Evolutionary conservation across 2,797 vertebrate genomes (phyloP).

Genomic region (Acipenser transmontanus): DNA sequence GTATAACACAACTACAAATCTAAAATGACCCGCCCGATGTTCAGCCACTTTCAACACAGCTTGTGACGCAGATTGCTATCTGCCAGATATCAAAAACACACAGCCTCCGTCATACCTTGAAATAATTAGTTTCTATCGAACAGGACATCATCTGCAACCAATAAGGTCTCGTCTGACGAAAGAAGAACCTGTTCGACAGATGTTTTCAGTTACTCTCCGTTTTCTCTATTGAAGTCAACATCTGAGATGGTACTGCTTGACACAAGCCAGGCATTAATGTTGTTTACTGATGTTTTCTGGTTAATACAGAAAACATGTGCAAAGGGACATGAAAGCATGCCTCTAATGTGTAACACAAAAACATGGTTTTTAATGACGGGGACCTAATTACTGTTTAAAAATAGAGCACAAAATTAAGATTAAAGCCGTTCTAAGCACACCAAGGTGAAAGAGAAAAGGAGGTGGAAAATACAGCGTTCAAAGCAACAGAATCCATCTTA

Average conservation of each 20-base stretch:
- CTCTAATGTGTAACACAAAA: constrained; percentile 35
- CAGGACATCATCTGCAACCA: constrained; percentile 69
- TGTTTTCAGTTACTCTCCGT: constrained; percentile 55
- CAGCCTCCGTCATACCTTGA: constrained; percentile 54
- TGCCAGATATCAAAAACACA: constrained; percentile 45
- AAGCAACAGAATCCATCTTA: constrained; percentile 35
- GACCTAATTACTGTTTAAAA: constrained; percentile 18
- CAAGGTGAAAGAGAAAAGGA: constrained; percentile 32
- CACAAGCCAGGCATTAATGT: constrained; percentile 54
- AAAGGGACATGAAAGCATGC: constrained; percentile 43
- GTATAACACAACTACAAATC: no score
- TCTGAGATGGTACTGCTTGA: constrained; percentile 63
- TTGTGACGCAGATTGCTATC: constrained; percentile 14
- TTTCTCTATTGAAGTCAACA: constrained; percentile 52
- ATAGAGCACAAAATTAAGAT: no score
- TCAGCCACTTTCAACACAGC: constrained; percentile 32
- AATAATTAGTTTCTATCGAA: constrained; percentile 60
- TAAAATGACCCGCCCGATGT: neutral
- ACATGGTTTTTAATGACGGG: constrained; percentile 40
- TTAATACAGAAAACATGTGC: constrained; percentile 54
- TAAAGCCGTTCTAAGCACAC: no score
- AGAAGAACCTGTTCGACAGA: constrained; percentile 67
- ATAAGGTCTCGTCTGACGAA: constrained; percentile 58
- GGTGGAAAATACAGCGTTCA: constrained; percentile 41
- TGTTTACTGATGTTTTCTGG: constrained; percentile 51